Evolutionary conservation across 2,888 invertebrate genomes (phyloP), one percentile per base, ranked within the genome.

Genomic region (Pyrgus malvae): DNA sequence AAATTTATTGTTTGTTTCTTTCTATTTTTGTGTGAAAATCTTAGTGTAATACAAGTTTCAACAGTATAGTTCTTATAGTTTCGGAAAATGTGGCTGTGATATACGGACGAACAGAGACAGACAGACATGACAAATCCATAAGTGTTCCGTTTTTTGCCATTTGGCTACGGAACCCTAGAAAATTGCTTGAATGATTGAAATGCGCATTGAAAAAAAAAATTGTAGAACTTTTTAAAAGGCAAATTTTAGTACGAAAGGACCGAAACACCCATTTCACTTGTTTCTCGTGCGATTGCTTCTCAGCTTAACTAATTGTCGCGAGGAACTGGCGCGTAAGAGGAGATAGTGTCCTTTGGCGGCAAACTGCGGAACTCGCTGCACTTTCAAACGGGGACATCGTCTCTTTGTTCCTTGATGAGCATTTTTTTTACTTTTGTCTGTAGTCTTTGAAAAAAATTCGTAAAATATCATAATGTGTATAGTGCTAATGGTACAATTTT

Each of bases 291-390:
- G 65, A 70, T 70, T 67, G 70, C 57, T 67, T 14, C 67, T 69
- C 71, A 70, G 49, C 64, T 33, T n/a, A 12, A 70, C 69, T 81
- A 80, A 83, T 83, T 83, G 80, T n/a, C n/a, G 74, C 68, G 76
- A 78, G 66, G 72, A 76, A 82, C 77, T 74, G 75, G 78, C 69
- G 74, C 72, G 76, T 73, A 59, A 74, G 68, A 61, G 61, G 60
- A 45, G 51, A 53, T 53, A 72, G 72, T 69, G 75, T 67, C 72
- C 67, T 59, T 65, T 64, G 62, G 64, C 75, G 76, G 77, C 77
- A 74, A 74, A 74, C 66, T 68, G 29, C 64, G 60, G 58, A 56
- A 63, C 63, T 62, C 58, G 49, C 27, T 57, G 38, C 56, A 51
- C 57, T 58, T 44, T 29, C 33, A 38, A 19, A 45, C 41, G 7